phyloP scores from a whole-genome alignment of 2,113 vertebrate genomes.

The Corvus moneduloides region DNA sequence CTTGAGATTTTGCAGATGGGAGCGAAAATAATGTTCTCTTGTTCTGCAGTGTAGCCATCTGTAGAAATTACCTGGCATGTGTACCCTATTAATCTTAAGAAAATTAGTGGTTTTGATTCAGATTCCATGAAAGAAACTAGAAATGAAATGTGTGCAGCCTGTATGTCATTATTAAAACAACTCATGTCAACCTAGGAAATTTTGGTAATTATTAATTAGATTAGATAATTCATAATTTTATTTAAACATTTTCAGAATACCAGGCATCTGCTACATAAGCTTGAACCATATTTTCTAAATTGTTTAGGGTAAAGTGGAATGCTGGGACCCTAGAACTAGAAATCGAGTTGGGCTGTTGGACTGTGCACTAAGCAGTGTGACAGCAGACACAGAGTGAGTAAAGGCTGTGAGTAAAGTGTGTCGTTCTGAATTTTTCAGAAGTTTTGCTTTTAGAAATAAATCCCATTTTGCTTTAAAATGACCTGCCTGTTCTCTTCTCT shows the following conservation, averaged over 20 bases:
- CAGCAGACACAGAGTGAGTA: constrained; percentile 88
- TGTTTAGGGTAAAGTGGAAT: constrained; percentile 90
- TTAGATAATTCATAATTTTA: not conserved
- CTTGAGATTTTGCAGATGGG: not conserved
- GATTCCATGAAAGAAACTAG: not conserved
- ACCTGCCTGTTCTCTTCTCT: not conserved
- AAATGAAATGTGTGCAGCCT: not conserved
- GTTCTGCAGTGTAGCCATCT: not conserved
- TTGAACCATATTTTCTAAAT: not conserved
- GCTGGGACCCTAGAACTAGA: constrained; percentile 93
- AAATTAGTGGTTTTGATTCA: not conserved
- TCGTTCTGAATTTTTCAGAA: not conserved
- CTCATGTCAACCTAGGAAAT: not conserved
- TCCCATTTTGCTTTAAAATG: not conserved
- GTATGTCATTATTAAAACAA: not conserved
- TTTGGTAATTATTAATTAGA: not conserved
- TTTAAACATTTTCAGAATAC: not conserved
- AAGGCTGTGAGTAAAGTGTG: not conserved
- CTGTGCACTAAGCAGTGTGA: constrained; percentile 89
- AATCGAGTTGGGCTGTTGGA: constrained; percentile 87
- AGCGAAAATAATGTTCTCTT: not conserved
- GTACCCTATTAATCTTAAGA: not conserved
- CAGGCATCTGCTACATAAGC: not conserved
- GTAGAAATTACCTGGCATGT: not conserved
- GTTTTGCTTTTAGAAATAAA: not conserved